phyloP scores from a whole-genome alignment of 2,113 vertebrate genomes.

The Oreocharis arfaki region DNA sequence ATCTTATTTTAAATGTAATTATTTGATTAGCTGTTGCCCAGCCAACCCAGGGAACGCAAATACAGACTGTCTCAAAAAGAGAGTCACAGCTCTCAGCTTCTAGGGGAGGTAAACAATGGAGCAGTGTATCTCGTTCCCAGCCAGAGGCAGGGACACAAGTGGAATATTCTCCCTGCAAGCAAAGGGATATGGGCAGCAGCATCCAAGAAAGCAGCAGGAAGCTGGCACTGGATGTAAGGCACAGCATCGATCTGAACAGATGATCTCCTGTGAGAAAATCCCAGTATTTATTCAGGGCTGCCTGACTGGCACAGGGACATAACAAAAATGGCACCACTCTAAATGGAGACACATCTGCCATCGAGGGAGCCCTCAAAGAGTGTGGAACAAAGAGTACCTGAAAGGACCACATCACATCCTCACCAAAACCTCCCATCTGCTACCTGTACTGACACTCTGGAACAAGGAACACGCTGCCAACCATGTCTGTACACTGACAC shows the following conservation, averaged over 20 bases:
- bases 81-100: background rate
- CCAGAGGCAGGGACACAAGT: background rate
- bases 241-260: background rate
- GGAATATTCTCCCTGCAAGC: background rate
- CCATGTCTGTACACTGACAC: background rate
- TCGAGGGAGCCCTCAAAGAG: background rate
- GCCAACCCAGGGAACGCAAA: conserved; percentile 15
- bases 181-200: background rate
- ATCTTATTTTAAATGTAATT: conserved; percentile 11
- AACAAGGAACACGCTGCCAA: background rate
- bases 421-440: background rate
- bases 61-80: background rate
- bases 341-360: background rate
- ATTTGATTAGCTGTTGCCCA: conserved; percentile 27
- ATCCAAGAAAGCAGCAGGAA: conserved; percentile 33
- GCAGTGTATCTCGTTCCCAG: background rate
- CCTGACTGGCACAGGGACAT: background rate
- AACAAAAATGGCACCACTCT: background rate
- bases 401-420: background rate
- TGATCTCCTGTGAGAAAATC: conserved; percentile 46
- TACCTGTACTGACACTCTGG: background rate
- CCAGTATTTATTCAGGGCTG: background rate
- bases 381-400: background rate
- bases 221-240: conserved; percentile 20
- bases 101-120: background rate